Evolutionary conservation across 2,888 invertebrate species (phyloP).

Genomic region (Eumerus sabulonum): DNA sequence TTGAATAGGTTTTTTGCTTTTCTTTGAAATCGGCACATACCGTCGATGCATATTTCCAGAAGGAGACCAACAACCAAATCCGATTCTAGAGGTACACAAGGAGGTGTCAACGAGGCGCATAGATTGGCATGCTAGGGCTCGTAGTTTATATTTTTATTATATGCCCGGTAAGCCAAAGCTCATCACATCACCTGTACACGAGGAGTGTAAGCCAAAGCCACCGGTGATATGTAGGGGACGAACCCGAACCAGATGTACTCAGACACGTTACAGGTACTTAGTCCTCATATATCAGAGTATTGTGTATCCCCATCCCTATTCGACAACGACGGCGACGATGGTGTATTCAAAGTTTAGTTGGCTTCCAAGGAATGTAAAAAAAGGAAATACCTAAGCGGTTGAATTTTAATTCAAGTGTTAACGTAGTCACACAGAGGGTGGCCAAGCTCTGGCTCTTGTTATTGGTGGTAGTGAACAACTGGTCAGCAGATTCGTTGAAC

Average conservation of each 20-base stretch:
- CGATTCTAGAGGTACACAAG: neutral
- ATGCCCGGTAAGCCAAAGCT: neutral
- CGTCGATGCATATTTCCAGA: neutral
- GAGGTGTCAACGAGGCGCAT: constrained; percentile 4
- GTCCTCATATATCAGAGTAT: neutral
- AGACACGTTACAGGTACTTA: constrained; percentile 75
- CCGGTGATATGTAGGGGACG: constrained; percentile 56
- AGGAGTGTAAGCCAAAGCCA: constrained; percentile 52
- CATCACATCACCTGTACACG: constrained; percentile 23
- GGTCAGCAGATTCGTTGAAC: neutral
- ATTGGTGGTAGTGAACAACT: neutral
- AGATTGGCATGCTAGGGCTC: constrained; percentile 51
- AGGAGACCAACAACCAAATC: neutral
- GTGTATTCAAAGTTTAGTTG: neutral
- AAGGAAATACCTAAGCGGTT: neutral
- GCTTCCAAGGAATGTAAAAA: neutral
- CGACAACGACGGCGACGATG: too few species aligned
- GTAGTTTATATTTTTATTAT: constrained; percentile 68
- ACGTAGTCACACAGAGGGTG: constrained; percentile 2
- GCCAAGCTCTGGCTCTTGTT: neutral
- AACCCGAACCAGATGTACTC: constrained; percentile 74
- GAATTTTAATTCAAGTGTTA: constrained; percentile 29
- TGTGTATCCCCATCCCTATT: constrained; percentile 10
- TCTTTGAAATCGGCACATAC: neutral
- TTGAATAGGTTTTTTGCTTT: neutral